Conservation (phyloP, 2,113 vertebrate species). For the Elgaria multicarinata region DNA sequence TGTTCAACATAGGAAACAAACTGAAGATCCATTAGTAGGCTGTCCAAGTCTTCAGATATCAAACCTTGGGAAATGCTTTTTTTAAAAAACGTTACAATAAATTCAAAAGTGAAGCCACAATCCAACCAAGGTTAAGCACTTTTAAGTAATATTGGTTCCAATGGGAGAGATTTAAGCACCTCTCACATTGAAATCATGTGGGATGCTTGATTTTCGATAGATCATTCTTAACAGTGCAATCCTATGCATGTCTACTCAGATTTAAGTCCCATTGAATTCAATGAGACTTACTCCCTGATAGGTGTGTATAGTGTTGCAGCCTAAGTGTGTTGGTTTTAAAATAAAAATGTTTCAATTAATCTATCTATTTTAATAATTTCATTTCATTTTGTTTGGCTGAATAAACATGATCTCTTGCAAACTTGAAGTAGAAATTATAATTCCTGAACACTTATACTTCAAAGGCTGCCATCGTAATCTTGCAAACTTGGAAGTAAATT, state of each 20-base stretch:
- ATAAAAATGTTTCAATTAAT: slow-evolving; percentile 33
- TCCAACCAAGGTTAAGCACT: background rate
- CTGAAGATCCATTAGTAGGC: slow-evolving; percentile 11
- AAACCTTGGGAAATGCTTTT: background rate
- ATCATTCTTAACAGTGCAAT: background rate
- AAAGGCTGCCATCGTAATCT: too few relatives aligned
- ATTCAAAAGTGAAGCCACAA: background rate
- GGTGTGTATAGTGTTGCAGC: too few relatives aligned
- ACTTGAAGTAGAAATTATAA: slow-evolving; percentile 14
- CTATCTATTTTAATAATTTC: slow-evolving; percentile 45
- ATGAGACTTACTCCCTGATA: too few relatives aligned
- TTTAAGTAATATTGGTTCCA: background rate
- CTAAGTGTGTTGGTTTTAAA: background rate
- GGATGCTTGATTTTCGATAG: background rate
- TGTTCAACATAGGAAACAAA: slow-evolving; percentile 38
- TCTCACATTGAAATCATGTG: background rate
- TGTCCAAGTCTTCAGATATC: background rate
- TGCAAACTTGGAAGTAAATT: background rate
- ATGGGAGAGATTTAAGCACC: background rate
- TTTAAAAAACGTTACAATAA: background rate
- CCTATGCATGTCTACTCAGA: too few relatives aligned
- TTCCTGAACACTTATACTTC: slow-evolving; percentile 29
- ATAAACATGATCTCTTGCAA: slow-evolving; percentile 39
- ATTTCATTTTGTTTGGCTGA: slow-evolving; percentile 33
- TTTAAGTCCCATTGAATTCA: too few relatives aligned